phyloP scores from a whole-genome alignment of 2,113 vertebrate genomes.

The Craseonycteris thonglongyai region DNA sequence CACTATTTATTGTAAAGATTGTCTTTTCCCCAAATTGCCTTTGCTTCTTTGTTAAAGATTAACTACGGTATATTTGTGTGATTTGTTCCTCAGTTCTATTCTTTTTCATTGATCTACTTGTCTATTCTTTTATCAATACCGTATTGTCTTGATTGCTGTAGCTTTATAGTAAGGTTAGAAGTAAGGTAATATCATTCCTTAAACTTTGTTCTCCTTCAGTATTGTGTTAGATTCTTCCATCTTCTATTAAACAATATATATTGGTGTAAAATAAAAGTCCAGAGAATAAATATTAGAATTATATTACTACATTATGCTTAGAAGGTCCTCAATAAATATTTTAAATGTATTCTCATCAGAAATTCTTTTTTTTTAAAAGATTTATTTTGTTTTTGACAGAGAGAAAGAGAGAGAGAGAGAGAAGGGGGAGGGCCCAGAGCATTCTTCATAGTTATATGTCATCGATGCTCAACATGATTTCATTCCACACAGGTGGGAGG shows the following conservation, averaged over 20 bases:
- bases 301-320: conserved; percentile 2
- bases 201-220: not conserved
- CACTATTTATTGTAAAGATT: not conserved
- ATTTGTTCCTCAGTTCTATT: not conserved
- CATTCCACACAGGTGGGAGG: too few species aligned
- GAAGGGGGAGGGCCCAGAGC: too few species aligned
- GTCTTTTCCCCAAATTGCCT: not conserved
- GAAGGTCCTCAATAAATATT: not conserved
- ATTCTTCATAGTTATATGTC: too few species aligned
- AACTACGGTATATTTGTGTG: not conserved
- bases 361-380: not conserved
- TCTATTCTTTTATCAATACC: not conserved
- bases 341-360: not conserved
- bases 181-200: not conserved
- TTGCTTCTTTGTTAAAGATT: not conserved
- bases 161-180: not conserved
- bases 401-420: too few species aligned
- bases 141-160: too few species aligned
- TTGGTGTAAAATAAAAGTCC: not conserved
- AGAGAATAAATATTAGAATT: not conserved
- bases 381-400: too few species aligned
- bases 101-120: not conserved
- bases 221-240: not conserved
- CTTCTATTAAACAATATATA: not conserved
- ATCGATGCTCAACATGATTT: too few species aligned